These are phyloP conservation scores for Chaenocephalus aceratus DNA, from an alignment of 2,113 vertebrate genomes.

Conservation along the genomic window DNA sequence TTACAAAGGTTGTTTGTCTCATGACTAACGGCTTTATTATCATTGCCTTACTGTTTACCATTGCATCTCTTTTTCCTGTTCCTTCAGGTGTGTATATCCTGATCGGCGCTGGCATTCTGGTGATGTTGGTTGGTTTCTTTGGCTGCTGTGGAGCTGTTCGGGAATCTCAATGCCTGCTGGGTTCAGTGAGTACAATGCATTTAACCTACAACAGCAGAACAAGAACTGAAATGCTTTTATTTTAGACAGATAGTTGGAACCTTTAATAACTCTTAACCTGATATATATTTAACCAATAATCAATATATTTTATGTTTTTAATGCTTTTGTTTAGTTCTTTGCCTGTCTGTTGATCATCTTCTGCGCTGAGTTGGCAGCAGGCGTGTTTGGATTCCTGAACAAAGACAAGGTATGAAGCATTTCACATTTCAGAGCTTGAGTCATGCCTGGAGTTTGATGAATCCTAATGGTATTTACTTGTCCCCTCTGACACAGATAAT, in stretches of 20 bases:
- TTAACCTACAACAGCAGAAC: neutral
- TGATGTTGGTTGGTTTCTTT: conserved; percentile 95
- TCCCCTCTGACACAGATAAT: conserved; percentile 85
- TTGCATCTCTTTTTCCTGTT: neutral
- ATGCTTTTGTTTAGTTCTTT: conserved; percentile 88
- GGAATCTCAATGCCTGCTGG: conserved; percentile 96
- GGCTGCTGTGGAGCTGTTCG: conserved; percentile 95
- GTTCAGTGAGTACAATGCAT: conserved; percentile 88
- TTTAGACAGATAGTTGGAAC: neutral
- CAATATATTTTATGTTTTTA: neutral
- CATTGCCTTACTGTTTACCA: neutral
- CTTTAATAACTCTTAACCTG: neutral
- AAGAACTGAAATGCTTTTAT: neutral
- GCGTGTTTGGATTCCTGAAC: conserved; percentile 96
- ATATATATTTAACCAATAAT: neutral
- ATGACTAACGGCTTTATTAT: neutral
- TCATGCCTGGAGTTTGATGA: neutral
- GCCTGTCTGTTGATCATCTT: conserved; percentile 96
- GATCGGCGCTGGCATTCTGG: conserved; percentile 92
- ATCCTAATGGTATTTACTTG: neutral
- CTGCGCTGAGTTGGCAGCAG: conserved; percentile 94
- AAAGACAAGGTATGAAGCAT: conserved; percentile 87
- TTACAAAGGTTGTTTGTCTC: neutral
- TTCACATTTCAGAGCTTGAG: neutral
- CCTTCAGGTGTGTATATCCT: conserved; percentile 92